Evolutionary conservation across 2,797 vertebrate species (phyloP), one percentile per base, ranked within the genome.

Genomic region (Pseudomugil gertrudae): DNA sequence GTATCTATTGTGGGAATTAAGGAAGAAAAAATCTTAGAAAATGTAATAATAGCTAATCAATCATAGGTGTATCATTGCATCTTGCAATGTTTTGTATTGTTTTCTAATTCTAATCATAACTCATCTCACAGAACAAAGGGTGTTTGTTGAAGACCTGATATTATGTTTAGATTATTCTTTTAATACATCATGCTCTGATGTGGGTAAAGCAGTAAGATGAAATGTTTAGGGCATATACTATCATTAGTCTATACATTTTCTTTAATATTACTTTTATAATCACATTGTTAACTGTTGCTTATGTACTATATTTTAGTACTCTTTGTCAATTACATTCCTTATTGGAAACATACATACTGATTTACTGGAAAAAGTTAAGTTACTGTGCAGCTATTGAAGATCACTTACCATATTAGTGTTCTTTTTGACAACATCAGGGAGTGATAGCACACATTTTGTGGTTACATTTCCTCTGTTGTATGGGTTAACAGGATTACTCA

Each of bases 351-450:
- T 65, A 7, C 9, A 68, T 21, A 13, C 10, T 2, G 54, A 45
- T 23, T 11, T 59, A 47, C 17, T 68, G 17, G 17, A 13, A 45
- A 21, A 56, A 33, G 19, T 45, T 19, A 56, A 53, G 57, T 36
- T n/a, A 43, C 59, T 43, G 13, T 62, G 38, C 7, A 70, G 38
- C 45, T 9, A 53, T 63, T 3, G 2, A 68, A 71, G 9, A 62
- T 67, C 27, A 95, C 96, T 96, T 86, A 96, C 96, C 79, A 65
- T 45, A 64, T 63, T 32, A 63, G 86, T 55, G 62, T 78, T 89
- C 84, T 84, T 94, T 84, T 85, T 90, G 63, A 75, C 86, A 73
- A 95, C 81, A 69, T 80, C 79, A 24, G 95, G 95, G 63, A 95
- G 83, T 48, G 87, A 92, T 82, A 94, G 88, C 17, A 94, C 93